These are phyloP conservation scores for Adrianichthys oophorus DNA, from an alignment of 2,797 vertebrate genomes.

Conservation along the genomic window DNA sequence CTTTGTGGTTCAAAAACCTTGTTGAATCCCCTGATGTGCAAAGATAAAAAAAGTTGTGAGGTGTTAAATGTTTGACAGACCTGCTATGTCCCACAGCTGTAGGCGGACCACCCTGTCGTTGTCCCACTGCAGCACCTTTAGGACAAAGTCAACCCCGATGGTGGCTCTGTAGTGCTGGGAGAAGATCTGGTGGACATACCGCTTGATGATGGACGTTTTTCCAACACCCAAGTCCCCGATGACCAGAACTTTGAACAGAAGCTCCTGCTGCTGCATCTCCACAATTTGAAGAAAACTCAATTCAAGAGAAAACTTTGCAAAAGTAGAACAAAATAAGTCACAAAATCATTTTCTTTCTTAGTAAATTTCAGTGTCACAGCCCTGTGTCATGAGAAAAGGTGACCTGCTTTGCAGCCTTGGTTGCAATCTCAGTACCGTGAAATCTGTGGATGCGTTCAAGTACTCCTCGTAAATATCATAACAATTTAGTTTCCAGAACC, in stretches of 20 bases:
- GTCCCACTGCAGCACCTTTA: slow-evolving; percentile 82
- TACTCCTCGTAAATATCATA: neutral
- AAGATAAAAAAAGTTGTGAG: neutral
- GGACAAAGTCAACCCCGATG: slow-evolving; percentile 83
- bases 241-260: slow-evolving; percentile 80
- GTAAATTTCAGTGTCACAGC: neutral
- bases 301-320: neutral
- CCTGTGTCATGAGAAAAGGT: neutral
- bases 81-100: slow-evolving; percentile 85
- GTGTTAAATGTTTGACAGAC: slow-evolving; percentile 47
- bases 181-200: slow-evolving; percentile 83
- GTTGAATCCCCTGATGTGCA: slow-evolving; percentile 8
- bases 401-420: neutral
- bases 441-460: slow-evolving; percentile 32
- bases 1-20: slow-evolving; percentile 2
- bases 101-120: slow-evolving; percentile 74
- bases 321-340: neutral
- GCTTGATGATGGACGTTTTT: slow-evolving; percentile 82
- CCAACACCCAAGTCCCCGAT: slow-evolving; percentile 82
- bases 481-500: neutral
- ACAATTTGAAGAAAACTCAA: neutral
- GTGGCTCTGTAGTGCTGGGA: slow-evolving; percentile 83
- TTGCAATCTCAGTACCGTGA: neutral
- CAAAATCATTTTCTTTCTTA: neutral
- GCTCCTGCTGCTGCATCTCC: slow-evolving; percentile 76